Evolutionary conservation across 2,888 invertebrate species (phyloP).

Genomic region (Zaprionus bogoriensis): DNA sequence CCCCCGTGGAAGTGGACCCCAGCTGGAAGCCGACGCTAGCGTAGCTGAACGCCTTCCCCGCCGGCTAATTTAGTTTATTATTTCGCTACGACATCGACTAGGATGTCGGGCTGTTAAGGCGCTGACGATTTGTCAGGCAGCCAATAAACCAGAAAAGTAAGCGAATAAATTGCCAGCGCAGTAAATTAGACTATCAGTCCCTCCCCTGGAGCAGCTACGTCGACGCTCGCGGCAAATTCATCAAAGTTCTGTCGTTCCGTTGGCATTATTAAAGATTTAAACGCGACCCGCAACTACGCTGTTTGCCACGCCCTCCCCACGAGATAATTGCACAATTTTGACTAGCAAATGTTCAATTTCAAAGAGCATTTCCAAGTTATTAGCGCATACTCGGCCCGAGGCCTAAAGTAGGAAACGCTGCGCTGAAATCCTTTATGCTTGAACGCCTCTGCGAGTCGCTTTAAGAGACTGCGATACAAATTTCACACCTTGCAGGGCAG

Average conservation of each 20-base stretch:
- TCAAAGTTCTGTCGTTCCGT: not conserved
- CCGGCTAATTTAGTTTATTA: not conserved
- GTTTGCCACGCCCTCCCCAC: not conserved
- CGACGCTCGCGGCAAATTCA: not conserved
- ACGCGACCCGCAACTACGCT: not conserved
- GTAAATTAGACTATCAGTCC: not conserved
- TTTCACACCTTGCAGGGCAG: conserved; percentile 44
- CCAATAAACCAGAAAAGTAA: not conserved
- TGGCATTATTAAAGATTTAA: conserved; percentile 1
- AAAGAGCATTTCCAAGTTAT: conserved; percentile 39
- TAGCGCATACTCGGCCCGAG: conserved; percentile 13
- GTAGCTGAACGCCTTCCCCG: not conserved
- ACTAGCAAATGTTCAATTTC: conserved; percentile 10
- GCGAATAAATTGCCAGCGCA: not conserved
- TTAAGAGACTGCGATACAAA: conserved; percentile 26
- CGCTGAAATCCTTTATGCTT: conserved; percentile 4
- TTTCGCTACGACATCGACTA: not conserved
- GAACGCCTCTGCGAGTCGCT: conserved; percentile 13
- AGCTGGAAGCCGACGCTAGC: not conserved
- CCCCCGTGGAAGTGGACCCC: not conserved
- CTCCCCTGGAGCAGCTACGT: not conserved
- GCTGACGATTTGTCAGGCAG: not conserved
- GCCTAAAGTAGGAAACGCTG: too few relatives aligned
- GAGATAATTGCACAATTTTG: conserved; percentile 5
- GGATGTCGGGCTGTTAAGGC: too few relatives aligned